These are phyloP conservation scores for Endotricha flammealis DNA, from an alignment of 2,888 invertebrate genomes.

Conservation along the genomic window DNA sequence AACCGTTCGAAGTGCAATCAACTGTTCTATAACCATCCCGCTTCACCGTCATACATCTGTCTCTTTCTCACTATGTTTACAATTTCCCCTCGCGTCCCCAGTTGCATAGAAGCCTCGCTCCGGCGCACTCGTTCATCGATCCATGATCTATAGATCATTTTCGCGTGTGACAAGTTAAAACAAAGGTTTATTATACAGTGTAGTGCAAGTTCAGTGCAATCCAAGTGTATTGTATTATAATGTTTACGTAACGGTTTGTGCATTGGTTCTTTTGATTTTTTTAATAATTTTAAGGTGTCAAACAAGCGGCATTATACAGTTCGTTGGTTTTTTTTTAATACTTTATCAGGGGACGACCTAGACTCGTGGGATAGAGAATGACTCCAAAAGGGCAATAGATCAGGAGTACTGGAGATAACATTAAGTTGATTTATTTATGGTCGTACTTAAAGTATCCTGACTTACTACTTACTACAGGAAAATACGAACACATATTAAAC, in stretches of 20 bases:
- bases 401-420: too few species aligned
- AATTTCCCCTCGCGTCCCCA: conserved; percentile 44
- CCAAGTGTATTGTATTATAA: conserved; percentile 25
- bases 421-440: too few species aligned
- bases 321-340: too few species aligned
- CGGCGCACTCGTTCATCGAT: conserved; percentile 35
- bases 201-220: conserved; percentile 31
- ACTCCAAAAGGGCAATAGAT: too few species aligned
- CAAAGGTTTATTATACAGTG: conserved; percentile 31
- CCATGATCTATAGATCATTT: conserved; percentile 27
- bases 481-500: too few species aligned
- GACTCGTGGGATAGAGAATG: too few species aligned
- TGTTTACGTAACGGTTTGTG: conserved; percentile 23
- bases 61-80: conserved; percentile 51
- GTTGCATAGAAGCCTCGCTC: conserved; percentile 44
- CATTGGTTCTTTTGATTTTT: conserved; percentile 30
- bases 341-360: too few species aligned
- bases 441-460: too few species aligned
- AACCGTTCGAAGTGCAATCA: conserved; percentile 24
- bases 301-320: too few species aligned
- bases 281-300: conserved; percentile 1
- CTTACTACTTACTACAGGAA: too few species aligned
- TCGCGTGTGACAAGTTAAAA: conserved; percentile 27
- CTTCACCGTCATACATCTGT: conserved; percentile 31
- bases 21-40: conserved; percentile 39